Percentiles rank a stretch among this genome's conserved stretches.
Evolutionary conservation across 2,797 vertebrate genomes (phyloP).

Genomic region (Sphenopsis melanotis): DNA sequence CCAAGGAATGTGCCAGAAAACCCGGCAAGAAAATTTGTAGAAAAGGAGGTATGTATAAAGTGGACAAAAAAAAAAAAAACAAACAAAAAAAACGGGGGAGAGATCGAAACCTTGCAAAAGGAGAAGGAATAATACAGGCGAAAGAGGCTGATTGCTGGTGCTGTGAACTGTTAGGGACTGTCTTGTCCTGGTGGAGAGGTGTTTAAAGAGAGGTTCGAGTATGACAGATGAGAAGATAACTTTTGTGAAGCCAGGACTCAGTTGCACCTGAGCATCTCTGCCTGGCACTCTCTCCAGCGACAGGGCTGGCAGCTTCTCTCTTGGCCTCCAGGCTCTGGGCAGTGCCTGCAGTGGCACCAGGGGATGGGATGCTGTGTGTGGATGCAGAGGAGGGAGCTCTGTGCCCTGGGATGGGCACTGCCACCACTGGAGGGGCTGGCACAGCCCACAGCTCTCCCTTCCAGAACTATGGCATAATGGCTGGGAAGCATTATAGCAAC

Average conservation of each 20-base stretch:
- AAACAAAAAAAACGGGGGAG: conserved; percentile 54
- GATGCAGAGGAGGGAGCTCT: background rate
- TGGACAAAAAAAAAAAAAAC: conserved; percentile 45
- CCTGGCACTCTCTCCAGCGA: conserved; percentile 66
- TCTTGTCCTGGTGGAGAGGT: conserved; percentile 53
- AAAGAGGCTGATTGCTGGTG: conserved; percentile 65
- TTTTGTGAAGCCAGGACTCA: conserved; percentile 61
- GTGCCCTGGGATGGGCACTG: background rate
- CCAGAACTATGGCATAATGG: fast-evolving
- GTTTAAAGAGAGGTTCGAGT: conserved; percentile 36
- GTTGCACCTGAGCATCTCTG: conserved; percentile 71
- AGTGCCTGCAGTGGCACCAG: background rate
- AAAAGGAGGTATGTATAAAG: conserved; percentile 95
- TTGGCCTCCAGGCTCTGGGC: background rate
- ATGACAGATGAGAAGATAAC: conserved; percentile 68
- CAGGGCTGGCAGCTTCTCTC: conserved; percentile 63
- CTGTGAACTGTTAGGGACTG: conserved; percentile 67
- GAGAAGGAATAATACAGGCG: conserved; percentile 37
- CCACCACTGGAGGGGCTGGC: background rate
- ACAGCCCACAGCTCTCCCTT: background rate
- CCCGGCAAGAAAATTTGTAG: conserved; percentile 96
- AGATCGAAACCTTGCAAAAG: conserved; percentile 42
- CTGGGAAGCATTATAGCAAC: fast-evolving
- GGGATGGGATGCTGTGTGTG: background rate
- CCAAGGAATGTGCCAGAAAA: conserved; percentile 95